Evolutionary conservation across 64 coral and sea anemone species (phyloP).

Genomic region (Actinia tenebrosa): DNA sequence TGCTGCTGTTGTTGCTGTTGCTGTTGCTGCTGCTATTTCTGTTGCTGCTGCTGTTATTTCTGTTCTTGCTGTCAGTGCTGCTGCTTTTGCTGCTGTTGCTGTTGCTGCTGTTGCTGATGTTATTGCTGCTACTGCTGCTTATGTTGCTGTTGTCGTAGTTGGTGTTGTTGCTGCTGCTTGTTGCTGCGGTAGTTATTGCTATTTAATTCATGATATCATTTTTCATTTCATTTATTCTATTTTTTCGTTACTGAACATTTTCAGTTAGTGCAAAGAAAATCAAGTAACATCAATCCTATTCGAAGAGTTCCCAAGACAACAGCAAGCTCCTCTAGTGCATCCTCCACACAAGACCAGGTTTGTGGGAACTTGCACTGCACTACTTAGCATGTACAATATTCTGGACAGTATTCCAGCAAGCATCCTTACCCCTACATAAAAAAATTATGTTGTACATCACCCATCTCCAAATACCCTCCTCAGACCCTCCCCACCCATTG

Average conservation of each 20-base stretch:
- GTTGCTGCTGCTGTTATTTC: neutral
- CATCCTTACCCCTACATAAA: too few relatives aligned
- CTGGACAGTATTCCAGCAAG: too few relatives aligned
- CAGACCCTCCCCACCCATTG: too few relatives aligned
- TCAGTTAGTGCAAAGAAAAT: constrained; percentile 38
- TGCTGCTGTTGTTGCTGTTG: neutral
- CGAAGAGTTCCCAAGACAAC: constrained; percentile 41
- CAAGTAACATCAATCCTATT: constrained; percentile 45
- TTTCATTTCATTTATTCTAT: neutral
- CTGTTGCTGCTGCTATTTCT: neutral
- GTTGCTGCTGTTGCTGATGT: neutral
- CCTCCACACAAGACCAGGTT: constrained; percentile 8
- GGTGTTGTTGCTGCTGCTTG: neutral
- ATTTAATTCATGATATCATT: neutral
- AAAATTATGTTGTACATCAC: too few relatives aligned
- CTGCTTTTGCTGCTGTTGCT: neutral
- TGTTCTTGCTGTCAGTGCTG: neutral
- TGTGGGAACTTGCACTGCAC: neutral
- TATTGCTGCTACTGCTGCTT: too few relatives aligned
- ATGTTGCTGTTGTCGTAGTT: neutral
- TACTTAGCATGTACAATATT: neutral
- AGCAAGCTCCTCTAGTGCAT: constrained; percentile 11
- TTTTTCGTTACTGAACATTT: neutral
- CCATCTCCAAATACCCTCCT: too few relatives aligned
- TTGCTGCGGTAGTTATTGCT: neutral